Evolutionary conservation across 92 coral and sea anemone species (phyloP), one percentile per base, ranked within the genome.

Genomic region (Paragorgia papillata): DNA sequence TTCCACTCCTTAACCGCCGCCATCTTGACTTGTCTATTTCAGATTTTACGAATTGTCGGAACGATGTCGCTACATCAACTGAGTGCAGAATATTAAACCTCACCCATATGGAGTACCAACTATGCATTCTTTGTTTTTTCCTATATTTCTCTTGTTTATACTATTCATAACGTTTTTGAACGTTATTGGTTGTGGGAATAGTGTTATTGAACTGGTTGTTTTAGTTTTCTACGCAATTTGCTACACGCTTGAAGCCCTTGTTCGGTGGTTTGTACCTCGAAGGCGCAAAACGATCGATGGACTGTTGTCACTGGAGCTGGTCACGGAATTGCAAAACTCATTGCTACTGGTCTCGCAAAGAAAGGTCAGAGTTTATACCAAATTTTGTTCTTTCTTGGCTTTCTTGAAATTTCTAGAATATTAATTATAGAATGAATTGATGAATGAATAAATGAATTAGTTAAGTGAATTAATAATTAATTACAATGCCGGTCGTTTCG

Each of bases 281-380:
- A 71, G 37, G 22, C 30, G 78, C 31, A 71, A 71, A 35, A 37
- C 39, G 19, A 51, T 71, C 8, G 27, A 31, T 53, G 78, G 63
- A 1, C 34, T 34, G 67, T 94, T 34, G 80, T 94, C n/a, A 94
- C 98, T 17, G 98, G 98, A 12, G 97, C 92, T 49, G 98, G 97
- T 0, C 88, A 92, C 37, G 97, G 99, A 31, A 87, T 95, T 27
- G 99, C 97, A 4, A 64, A 95, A 73, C 85, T 88, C 40, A 91
- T 90, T 30, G 90, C 99, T 15, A 31, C 91, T 49, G 82, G 59
- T 43, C 88, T 95, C 19, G 96, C 92, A n/a, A 82, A 75, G 39
- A 88, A 89, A 91, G 99, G 99, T 95, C 53, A 46, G 53, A 37
- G 43, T 37, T 37, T 37, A 37, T n/a, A n/a, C n/a, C n/a, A n/a